phyloP scores from a whole-genome alignment of 2,797 vertebrate species.

The Paguma larvata region DNA sequence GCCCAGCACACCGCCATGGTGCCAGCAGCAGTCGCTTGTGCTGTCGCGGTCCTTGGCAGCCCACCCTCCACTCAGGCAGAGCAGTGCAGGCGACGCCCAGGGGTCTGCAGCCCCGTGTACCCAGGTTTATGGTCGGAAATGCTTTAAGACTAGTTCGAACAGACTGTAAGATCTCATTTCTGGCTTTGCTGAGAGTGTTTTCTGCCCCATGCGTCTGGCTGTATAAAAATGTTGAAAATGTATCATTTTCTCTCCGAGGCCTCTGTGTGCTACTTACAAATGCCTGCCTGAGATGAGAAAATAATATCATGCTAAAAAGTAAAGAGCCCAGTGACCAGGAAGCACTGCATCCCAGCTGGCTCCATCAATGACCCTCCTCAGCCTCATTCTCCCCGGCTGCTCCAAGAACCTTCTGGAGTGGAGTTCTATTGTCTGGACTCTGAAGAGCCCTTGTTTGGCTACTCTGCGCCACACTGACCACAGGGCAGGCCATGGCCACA shows the following conservation, averaged over 20 bases:
- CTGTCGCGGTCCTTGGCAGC: background rate
- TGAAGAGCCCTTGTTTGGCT: rapidly evolving
- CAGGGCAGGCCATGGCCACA: background rate
- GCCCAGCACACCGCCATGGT: rapidly evolving
- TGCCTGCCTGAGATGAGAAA: background rate
- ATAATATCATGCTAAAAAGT: background rate
- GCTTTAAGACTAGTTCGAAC: background rate
- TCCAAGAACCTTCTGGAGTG: background rate
- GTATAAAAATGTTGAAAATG: background rate
- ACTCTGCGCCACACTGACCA: rapidly evolving
- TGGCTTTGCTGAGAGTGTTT: background rate
- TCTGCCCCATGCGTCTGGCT: rapidly evolving
- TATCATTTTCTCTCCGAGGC: background rate
- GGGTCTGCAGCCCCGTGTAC: background rate
- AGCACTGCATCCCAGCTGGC: background rate
- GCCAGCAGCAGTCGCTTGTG: too few relatives aligned
- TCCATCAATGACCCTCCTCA: rapidly evolving
- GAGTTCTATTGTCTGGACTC: background rate
- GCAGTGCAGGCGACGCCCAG: rapidly evolving
- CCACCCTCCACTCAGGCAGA: background rate
- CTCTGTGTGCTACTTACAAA: background rate
- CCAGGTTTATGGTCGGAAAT: background rate
- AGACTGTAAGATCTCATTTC: background rate
- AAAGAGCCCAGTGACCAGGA: background rate
- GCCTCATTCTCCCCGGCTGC: background rate